Evolutionary conservation across 2,888 invertebrate genomes (phyloP), one percentile per base, ranked within the genome.

Genomic region (Tipula unca): DNA sequence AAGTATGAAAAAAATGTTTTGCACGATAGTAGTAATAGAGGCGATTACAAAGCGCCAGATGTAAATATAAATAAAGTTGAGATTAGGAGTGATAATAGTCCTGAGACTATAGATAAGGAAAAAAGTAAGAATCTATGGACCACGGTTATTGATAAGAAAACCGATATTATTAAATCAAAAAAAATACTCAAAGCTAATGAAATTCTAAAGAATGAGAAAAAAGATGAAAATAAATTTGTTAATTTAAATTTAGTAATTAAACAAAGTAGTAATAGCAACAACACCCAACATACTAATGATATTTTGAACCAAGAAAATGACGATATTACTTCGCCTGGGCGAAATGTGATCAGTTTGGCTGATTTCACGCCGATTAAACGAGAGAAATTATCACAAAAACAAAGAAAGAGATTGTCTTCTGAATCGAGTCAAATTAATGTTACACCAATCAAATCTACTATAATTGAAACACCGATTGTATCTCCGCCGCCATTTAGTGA

Each of bases 371-470:
- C 90, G 35, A 32, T 86, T 1, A 88, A 87, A 84, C 69, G 87
- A 0, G 89, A 89, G 20, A 93, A 92, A 88, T 87, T 93, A 1
- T 93, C 93, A 1, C 93, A 93, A 88, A 93, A 93, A 87, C 92
- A 93, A 88, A 90, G 93, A 42, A 93, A 93, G 87, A 90, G 92
- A 69, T 88, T 93, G 69, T 90, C 91, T 6, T 91, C 92, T 0
- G 92, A 92, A 17, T 5, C 5, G 85, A 87, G 85, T 2, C 35
- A 86, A 1, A 69, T 86, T 0, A 82, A 87, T 0, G 86, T 88
- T 0, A 87, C 88, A 84, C 88, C 90, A 2, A 5, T 32, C 10
- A n/a, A 25, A 54, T n/a, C 48, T 5, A 6, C 10, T 3, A 8
- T 29, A 14, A n/a, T n/a, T 6, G 29, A 6, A 32, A 29, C 54